Evolutionary conservation across 2,113 vertebrate species (phyloP), one percentile per base, ranked within the genome.

Genomic region (Ceratotherium simum): DNA sequence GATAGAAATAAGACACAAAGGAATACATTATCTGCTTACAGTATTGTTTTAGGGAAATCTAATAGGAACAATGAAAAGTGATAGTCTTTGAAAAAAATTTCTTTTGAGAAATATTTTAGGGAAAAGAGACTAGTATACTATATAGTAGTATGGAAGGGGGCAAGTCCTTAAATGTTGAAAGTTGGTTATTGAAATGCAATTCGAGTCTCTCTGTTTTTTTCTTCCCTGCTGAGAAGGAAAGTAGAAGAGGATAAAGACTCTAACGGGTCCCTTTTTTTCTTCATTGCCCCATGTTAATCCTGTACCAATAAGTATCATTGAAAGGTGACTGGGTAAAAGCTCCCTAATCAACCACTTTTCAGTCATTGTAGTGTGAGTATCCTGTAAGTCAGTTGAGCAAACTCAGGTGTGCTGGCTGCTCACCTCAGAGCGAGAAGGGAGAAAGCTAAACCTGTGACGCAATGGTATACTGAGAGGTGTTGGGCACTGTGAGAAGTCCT

Each of bases 71-170:
- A 65, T 85, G 69, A 65, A 95, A 94, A 82, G 12, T 62, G 36
- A 83, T 56, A 16, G 6, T 25, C 17, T 92, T 93, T 48, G 78
- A 91, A 80, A 78, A 76, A 29, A 46, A 13, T 48, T 62, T 54
- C 23, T 86, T 65, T 70, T 33, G 14, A 93, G 21, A 97, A 84
- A 27, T 93, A 42, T 76, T 94, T 64, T 69, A 86, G 29, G 27
- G 25, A 29, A 83, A 60, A 60, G 48, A 46, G 60, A 70, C 25
- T 51, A 11, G 16, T 75, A 5, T 78, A 31, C 16, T 13, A 7
- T 64, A 33, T 5, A 42, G 7, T 81, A 83, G 25, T 42, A 17
- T 13, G 12, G 21, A 75, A 5, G 12, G n/a, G n/a, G 14, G 23
- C 21, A n/a, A n/a, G 4, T 33, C 29, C 18, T 48, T 70, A 29